Base-by-base conservation (phyloP, 2,113 vertebrate genomes). In the Centropus unirufus region DNA sequence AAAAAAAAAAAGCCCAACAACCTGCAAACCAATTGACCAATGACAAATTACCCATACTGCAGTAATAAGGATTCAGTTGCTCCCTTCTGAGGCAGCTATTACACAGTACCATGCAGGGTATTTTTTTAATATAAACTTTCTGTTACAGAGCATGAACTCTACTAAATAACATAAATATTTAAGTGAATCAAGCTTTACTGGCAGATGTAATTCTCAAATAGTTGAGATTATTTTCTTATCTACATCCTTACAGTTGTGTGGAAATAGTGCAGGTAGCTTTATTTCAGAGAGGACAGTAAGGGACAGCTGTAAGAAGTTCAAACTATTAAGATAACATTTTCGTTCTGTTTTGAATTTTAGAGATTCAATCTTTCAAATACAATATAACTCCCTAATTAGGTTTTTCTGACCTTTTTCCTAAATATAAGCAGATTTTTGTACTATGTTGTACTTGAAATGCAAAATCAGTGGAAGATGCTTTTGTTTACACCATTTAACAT, bases 31-130 rank as follows among this genome's bases (percentile, higher is more conserved):
- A 40, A 1, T 44, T 64, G 40, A 51, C 79, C n/a, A 61, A 6
- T 6, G 51, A 15, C 9, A 18, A 40, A 92, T n/a, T 1, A 3
- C 15, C 20, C 3, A 1, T 8, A 15, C 21, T 3, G 2, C 34
- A 42, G 29, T 54, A 63, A 58, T 10, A 42, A 81, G 30, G 62
- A 39, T 81, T 20, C 24, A 22, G 4, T 62, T 67, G 29, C 27
- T 93, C 26, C 27, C 24, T 51, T 87, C 36, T 23, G 34, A 62
- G 61, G 24, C 34, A 46, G 55, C 29, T 63, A 9, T 58, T 57
- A 52, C 12, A 7, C 23, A 61, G 27, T 44, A 34, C 36, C 42
- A 19, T 22, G 18, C 3, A 29, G 76, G 74, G 51, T 27, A 39
- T 22, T 30, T 79, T 51, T 36, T 72, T 23, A 7, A 46, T 0